Evolutionary conservation across 2,797 vertebrate genomes (phyloP), one percentile per base, ranked within the genome.

Genomic region (Pseudomugil tenellus): DNA sequence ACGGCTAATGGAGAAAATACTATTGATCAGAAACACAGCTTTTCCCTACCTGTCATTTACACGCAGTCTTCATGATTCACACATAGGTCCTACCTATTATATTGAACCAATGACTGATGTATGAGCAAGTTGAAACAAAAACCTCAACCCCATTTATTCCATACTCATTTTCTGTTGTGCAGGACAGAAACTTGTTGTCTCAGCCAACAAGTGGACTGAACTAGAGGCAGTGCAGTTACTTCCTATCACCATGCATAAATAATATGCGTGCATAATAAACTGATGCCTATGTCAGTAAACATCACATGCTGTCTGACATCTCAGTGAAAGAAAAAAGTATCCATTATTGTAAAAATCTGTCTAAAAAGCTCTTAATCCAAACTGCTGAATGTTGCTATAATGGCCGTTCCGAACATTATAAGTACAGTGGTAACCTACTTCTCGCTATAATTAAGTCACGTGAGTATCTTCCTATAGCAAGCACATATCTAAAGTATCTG

Each of bases 1-100:
- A 66, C 68, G 17, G 35, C 13, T 19, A 21, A n/a, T 54, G 25
- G 37, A 31, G 16, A 37, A 46, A 66, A 51, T 37, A 31, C 70
- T 1, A 32, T 37, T 34, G 2, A 2, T 68, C 12, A 57, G 58
- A 58, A 9, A 1, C 0, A 1, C 17, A 21, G 7, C 21, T 39
- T 63, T 46, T 3, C 17, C 17, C 14, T 10, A 21, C 6, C 9
- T 23, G 25, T 2, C 5, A 29, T 46, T 63, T 46, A n/a, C 4
- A 52, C 35, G 32, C 23, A 41, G 28, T 35, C 6, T 1, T 43
- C 48, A 32, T 25, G 13, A 39, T 7, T 53, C 28, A 55, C 41
- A 72, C 26, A 21, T 10, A 41, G 67, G 43, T 34, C 55, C 21
- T 7, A 21, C 14, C 23, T 35, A 29, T 68, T 21, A 37, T 48